Evolutionary conservation across 1,140 invertebrate genomes (phyloP).

Genomic region (Lamellibrachia luymesi): DNA sequence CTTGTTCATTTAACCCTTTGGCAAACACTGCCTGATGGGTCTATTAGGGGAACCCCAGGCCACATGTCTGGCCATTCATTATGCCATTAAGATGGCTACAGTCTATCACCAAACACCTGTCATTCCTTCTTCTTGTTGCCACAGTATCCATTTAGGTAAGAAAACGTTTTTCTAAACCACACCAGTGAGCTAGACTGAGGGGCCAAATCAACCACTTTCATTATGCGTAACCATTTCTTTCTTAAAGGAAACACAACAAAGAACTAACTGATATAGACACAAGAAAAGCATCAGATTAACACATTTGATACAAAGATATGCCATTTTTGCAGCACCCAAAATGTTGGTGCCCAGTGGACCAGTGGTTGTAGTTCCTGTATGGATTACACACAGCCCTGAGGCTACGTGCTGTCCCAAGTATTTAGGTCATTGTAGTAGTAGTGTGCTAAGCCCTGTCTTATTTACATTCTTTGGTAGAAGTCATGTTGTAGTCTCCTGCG

Average conservation of each 20-base stretch:
- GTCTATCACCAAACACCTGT: not conserved
- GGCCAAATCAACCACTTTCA: not conserved
- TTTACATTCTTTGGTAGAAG: not conserved
- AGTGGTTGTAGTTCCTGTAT: not conserved
- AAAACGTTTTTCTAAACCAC: not conserved
- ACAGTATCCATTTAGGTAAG: not conserved
- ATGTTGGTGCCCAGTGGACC: not conserved
- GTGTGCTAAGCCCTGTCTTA: not conserved
- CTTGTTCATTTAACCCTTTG: not conserved
- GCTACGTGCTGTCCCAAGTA: not conserved
- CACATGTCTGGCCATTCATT: constrained; percentile 4
- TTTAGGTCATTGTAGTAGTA: not conserved
- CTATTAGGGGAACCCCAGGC: not conserved
- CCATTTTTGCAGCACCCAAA: not conserved
- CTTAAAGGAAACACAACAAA: no score
- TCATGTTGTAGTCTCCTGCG: not conserved
- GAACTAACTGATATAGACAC: not conserved
- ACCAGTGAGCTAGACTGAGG: not conserved
- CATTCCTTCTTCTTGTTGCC: not conserved
- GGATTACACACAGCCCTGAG: not conserved
- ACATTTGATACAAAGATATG: not conserved
- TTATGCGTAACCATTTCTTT: not conserved
- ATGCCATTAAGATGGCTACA: not conserved
- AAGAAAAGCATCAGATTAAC: not conserved
- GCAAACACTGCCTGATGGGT: not conserved